Conservation (phyloP, 2,888 invertebrate genomes). For the Agrochola lychnidis region DNA sequence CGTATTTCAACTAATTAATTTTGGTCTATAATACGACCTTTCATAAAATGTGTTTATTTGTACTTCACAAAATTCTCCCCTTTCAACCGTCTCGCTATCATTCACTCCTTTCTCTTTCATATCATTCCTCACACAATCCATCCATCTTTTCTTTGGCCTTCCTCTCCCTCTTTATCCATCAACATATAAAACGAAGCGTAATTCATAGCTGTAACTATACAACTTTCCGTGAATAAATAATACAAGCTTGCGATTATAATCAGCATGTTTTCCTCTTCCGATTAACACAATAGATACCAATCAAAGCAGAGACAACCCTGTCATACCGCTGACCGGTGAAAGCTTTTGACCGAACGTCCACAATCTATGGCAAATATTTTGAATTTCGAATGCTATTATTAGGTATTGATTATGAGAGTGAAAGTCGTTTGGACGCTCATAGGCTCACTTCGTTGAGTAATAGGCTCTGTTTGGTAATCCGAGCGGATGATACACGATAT, state of each 20-base stretch:
- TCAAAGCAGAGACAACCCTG: slow-evolving; percentile 39
- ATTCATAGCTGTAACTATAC: background rate
- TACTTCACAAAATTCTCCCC: background rate
- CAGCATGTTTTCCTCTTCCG: slow-evolving; percentile 21
- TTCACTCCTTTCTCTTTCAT: too few relatives aligned
- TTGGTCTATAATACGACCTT: background rate
- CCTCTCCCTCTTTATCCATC: too few relatives aligned
- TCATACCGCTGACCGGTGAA: slow-evolving; percentile 56
- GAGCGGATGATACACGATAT: slow-evolving; percentile 55
- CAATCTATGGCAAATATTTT: slow-evolving; percentile 68
- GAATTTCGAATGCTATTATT: slow-evolving; percentile 51
- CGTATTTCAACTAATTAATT: background rate
- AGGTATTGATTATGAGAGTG: slow-evolving; percentile 62
- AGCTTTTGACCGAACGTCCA: slow-evolving; percentile 58
- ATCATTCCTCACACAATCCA: too few relatives aligned
- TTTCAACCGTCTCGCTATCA: background rate
- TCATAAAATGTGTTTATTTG: background rate
- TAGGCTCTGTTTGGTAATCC: slow-evolving; percentile 55
- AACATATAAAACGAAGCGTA: background rate
- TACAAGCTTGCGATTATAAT: background rate
- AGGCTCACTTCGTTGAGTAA: slow-evolving; percentile 63
- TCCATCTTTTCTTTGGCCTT: background rate
- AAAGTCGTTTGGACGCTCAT: slow-evolving; percentile 59
- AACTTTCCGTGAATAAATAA: background rate
- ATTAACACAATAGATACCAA: slow-evolving; percentile 8